Percentiles rank a stretch among this genome's conserved stretches.
phyloP scores from a whole-genome alignment of 2,888 invertebrate species.

The Mesochorus sp. region DNA sequence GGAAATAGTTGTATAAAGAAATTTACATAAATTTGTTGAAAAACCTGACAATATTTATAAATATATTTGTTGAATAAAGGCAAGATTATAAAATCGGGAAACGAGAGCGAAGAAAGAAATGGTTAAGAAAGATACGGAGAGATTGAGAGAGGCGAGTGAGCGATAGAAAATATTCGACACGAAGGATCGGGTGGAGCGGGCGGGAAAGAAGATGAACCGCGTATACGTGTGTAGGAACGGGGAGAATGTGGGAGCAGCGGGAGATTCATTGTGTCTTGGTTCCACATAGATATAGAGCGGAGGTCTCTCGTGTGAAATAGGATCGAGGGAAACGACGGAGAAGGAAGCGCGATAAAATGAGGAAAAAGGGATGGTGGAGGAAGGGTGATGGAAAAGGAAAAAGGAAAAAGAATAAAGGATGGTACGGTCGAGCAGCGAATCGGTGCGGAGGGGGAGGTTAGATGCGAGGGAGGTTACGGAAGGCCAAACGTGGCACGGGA shows the following conservation, averaged over 20 bases:
- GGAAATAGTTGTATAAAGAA: too few species aligned
- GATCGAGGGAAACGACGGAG: too few species aligned
- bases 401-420: not conserved
- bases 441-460: conserved; percentile 49
- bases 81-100: conserved; percentile 18
- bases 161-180: conserved; percentile 28
- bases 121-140: conserved; percentile 58
- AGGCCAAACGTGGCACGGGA: conserved; percentile 32
- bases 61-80: too few species aligned
- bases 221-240: conserved; percentile 51
- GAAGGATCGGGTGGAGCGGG: too few species aligned
- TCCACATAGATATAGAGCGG: too few species aligned
- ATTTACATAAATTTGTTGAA: too few species aligned
- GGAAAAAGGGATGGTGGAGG: not conserved
- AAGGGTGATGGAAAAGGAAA: not conserved
- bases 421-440: too few species aligned
- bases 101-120: conserved; percentile 56
- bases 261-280: conserved; percentile 55
- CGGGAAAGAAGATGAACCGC: conserved; percentile 61
- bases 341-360: too few species aligned
- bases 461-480: conserved; percentile 60
- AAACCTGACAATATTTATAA: too few species aligned
- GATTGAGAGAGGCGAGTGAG: conserved; percentile 20
- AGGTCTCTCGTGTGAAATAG: too few species aligned
- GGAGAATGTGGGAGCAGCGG: conserved; percentile 17